Base-by-base conservation (phyloP, 2,797 vertebrate genomes). In the Buphagus erythrorhynchus region DNA sequence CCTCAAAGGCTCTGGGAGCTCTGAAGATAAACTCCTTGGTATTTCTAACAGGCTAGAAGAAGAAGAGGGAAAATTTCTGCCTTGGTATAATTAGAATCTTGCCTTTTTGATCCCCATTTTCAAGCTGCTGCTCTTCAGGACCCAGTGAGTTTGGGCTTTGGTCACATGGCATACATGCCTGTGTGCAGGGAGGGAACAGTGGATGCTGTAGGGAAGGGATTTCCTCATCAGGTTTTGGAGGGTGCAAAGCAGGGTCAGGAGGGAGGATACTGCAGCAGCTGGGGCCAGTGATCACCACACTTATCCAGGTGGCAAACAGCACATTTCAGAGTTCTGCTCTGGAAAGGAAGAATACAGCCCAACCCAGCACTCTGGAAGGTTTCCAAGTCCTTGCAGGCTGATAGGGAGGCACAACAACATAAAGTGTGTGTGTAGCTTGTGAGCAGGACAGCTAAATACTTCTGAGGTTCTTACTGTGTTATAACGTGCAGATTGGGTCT, bases 111-210 rank as follows among this genome's bases (percentile, higher is more conserved):
- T 31, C 8, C 24, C 1, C 2, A 4, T 58, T 86, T 90, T 88
- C 49, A 74, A 78, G 40, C 2, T 74, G 28, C 31, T 77, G 16
- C 33, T 40, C 13, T 45, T 77, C 49, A 78, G 45, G 24, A 45
- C 8, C 2, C 45, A 55, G 19, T 17, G 77, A 31, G 48, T 11
- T 18, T 13, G 45, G 14, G 33, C 11, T 40, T 67, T 8, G 6
- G 67, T 49, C 0, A 0, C 3, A 12, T 2, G 18, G 35, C 26
- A 57, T 26, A 16, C 24, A 33, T 0, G 1, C 5, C n/a, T 45
- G 11, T 29, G 33, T 51, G 55, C 59, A 58, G 57, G 26, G 15
- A 45, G 31, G 11, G 21, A 82, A 45, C 16, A 49, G 33, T 4
- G 10, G 59, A 14, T 21, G 5, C 1, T 10, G 10, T 3, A 35